Evolutionary conservation across 2,888 invertebrate genomes (phyloP).

Genomic region (Drosophila buzzatii): DNA sequence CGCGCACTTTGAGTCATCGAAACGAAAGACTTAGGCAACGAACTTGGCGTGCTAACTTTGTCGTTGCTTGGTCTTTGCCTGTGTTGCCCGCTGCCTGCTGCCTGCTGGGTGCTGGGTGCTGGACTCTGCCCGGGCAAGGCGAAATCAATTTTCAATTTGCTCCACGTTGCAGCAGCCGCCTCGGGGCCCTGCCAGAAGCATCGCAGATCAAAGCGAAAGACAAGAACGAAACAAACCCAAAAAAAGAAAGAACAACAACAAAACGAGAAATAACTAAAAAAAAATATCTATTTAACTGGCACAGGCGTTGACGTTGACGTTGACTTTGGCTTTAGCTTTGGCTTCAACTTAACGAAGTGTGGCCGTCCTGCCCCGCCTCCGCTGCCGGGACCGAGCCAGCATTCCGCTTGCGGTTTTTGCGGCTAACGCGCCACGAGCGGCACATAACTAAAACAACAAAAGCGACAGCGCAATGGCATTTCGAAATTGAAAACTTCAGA

Average conservation of each 20-base stretch:
- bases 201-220: conserved; percentile 70
- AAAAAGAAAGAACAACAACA: conserved; percentile 33
- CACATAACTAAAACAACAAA: conserved; percentile 58
- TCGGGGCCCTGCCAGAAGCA: conserved; percentile 50
- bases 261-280: not conserved
- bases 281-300: conserved; percentile 75
- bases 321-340: conserved; percentile 42
- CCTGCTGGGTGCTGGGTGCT: conserved; percentile 14
- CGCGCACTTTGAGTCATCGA: conserved; percentile 73
- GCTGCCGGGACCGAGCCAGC: conserved; percentile 38
- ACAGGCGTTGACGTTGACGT: conserved; percentile 78
- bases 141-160: conserved; percentile 80
- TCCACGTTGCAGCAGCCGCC: conserved; percentile 63
- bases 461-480: conserved; percentile 46
- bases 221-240: conserved; percentile 55
- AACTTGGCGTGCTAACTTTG: conserved; percentile 66
- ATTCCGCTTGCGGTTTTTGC: conserved; percentile 76
- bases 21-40: conserved; percentile 77
- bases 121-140: conserved; percentile 38
- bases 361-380: conserved; percentile 54
- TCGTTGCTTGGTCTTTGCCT: conserved; percentile 25
- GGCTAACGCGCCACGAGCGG: conserved; percentile 67
- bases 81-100: conserved; percentile 9
- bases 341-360: conserved; percentile 74
- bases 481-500: conserved; percentile 69